phyloP scores from a whole-genome alignment of 2,888 invertebrate genomes.

The Amphipyra tragopoginis region DNA sequence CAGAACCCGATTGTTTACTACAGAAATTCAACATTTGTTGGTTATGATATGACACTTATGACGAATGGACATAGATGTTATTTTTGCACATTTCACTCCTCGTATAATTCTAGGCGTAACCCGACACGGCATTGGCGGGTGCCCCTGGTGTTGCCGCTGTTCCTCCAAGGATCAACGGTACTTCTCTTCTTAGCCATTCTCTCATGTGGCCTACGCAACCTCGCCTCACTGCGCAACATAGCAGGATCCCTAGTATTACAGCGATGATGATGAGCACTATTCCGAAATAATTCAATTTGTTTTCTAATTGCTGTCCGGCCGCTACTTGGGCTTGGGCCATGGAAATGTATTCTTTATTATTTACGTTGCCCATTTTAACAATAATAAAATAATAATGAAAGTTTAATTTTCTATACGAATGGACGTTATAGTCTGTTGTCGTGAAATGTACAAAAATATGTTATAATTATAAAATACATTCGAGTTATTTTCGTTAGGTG shows the following conservation, averaged over 20 bases:
- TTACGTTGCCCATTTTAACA: not conserved
- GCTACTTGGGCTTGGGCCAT: conserved; percentile 1
- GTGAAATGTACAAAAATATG: conserved; percentile 1
- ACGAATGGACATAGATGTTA: too few species aligned
- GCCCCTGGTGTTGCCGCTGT: not conserved
- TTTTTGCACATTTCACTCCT: conserved; percentile 5
- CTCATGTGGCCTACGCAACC: not conserved
- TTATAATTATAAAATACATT: not conserved
- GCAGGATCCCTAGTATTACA: not conserved
- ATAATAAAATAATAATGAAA: too few species aligned
- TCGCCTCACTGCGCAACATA: not conserved
- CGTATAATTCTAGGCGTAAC: not conserved
- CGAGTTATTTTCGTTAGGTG: not conserved
- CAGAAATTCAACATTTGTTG: too few species aligned
- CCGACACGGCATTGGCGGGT: not conserved
- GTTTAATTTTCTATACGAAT: too few species aligned
- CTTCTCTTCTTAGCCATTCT: conserved; percentile 3
- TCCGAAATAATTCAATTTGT: conserved; percentile 1
- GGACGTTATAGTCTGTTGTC: too few species aligned
- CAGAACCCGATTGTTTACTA: not conserved
- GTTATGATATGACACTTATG: too few species aligned
- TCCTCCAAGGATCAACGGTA: not conserved
- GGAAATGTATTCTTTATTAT: not conserved
- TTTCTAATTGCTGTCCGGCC: conserved; percentile 4
- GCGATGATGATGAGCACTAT: not conserved